Conservation (phyloP, 2,797 vertebrate species). For the Sebastes nivosus region DNA sequence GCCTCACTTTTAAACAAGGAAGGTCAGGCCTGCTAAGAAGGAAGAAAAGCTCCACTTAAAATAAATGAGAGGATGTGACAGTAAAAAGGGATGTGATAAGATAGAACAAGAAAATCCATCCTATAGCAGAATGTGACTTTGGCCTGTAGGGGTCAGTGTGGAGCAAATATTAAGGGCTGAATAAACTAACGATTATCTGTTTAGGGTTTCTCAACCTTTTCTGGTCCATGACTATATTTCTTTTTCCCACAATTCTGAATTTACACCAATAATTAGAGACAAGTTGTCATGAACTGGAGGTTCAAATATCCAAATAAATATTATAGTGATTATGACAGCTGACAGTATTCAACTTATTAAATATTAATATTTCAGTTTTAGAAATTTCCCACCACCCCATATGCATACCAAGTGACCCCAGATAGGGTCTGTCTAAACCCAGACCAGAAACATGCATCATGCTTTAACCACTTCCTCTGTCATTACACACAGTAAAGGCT, state of each 20-base stretch:
- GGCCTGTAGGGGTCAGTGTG: slow-evolving; percentile 39
- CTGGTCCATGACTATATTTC: neutral
- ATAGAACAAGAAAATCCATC: slow-evolving; percentile 9
- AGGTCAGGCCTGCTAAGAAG: slow-evolving; percentile 16
- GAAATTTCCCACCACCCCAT: neutral
- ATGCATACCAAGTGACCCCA: neutral
- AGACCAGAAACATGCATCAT: slow-evolving; percentile 44
- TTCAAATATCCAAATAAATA: slow-evolving; percentile 1
- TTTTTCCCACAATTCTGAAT: neutral
- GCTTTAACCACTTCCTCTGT: slow-evolving; percentile 10
- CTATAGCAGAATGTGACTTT: slow-evolving; percentile 32
- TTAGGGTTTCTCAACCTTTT: slow-evolving; percentile 15
- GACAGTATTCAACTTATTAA: neutral
- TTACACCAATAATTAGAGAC: neutral
- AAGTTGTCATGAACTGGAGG: neutral
- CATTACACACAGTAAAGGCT: slow-evolving; percentile 37
- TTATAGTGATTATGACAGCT: neutral
- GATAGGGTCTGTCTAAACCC: neutral
- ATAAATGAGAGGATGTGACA: neutral
- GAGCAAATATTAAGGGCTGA: slow-evolving; percentile 10
- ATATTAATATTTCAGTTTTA: neutral
- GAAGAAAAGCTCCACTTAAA: slow-evolving; percentile 7
- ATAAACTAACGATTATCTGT: neutral
- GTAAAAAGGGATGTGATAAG: neutral
- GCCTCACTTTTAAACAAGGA: slow-evolving; percentile 29